A percentile compares a stretch with the other conserved stretches of the same genome.
phyloP scores from a whole-genome alignment of 2,888 invertebrate genomes.

The Timema cristinae region DNA sequence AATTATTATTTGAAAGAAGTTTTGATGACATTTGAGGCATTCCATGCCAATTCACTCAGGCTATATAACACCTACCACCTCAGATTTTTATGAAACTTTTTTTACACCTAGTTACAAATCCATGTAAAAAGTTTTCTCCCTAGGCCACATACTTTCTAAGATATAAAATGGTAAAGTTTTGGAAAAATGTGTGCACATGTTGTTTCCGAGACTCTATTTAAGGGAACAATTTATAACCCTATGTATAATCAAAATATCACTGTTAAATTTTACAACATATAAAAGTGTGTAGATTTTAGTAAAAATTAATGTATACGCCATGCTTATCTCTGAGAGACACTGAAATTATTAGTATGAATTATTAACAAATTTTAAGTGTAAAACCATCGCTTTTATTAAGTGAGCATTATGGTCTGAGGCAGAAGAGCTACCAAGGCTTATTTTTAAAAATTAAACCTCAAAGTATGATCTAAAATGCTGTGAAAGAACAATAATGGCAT shows the following conservation, averaged over 20 bases:
- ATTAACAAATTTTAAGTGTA: not conserved
- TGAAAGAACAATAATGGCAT: constrained; percentile 11
- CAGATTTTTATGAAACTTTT: too few relatives aligned
- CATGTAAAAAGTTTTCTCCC: too few relatives aligned
- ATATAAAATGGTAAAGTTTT: not conserved
- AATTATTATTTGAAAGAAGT: too few relatives aligned
- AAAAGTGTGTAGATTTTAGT: constrained; percentile 2
- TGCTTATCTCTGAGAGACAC: not conserved
- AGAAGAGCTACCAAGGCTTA: not conserved
- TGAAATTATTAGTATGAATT: not conserved
- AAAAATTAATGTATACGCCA: not conserved
- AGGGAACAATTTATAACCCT: not conserved
- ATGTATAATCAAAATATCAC: constrained; percentile 4
- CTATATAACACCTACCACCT: too few relatives aligned
- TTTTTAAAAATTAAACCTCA: constrained; percentile 3
- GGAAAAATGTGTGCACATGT: not conserved
- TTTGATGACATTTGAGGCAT: too few relatives aligned
- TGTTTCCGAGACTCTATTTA: not conserved
- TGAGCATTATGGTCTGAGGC: not conserved
- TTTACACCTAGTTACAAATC: too few relatives aligned
- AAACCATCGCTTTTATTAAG: not conserved
- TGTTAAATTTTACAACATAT: constrained; percentile 6
- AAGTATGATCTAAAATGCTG: not conserved
- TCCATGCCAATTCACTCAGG: too few relatives aligned
- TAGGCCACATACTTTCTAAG: too few relatives aligned